Conservation (phyloP, 2,797 vertebrate genomes). For the Rhinogobio ventralis region DNA sequence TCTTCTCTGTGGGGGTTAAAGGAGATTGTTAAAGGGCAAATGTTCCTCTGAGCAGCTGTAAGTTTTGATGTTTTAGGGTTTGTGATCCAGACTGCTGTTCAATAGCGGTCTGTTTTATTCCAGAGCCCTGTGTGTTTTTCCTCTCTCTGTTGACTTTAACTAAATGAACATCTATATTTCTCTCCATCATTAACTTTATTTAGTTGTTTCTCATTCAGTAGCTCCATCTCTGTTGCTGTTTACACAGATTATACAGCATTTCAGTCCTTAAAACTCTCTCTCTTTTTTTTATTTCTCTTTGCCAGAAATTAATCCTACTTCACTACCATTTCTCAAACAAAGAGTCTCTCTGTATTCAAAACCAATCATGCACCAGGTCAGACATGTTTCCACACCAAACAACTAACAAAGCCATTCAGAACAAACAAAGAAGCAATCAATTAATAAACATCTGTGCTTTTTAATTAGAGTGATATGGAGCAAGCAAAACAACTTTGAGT, state of each 20-base stretch:
- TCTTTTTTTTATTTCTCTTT: constrained; percentile 32
- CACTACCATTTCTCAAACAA: constrained; percentile 9
- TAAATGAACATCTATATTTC: constrained; percentile 25
- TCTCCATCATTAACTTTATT: constrained; percentile 45
- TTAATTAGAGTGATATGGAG: constrained; percentile 4
- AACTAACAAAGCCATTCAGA: constrained; percentile 24
- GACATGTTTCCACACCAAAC: constrained; percentile 20
- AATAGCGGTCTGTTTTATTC: constrained; percentile 49
- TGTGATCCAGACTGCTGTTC: constrained; percentile 26
- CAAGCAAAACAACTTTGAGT: background rate
- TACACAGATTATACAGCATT: constrained; percentile 31
- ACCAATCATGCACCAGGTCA: constrained; percentile 36
- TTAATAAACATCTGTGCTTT: constrained; percentile 31
- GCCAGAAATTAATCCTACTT: constrained; percentile 27
- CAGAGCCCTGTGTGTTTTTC: constrained; percentile 29
- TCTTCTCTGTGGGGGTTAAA: background rate
- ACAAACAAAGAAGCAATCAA: background rate
- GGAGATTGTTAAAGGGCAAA: background rate
- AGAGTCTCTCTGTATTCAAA: constrained; percentile 32
- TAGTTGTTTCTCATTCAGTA: constrained; percentile 37
- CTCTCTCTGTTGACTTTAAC: constrained; percentile 47
- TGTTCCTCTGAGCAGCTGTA: background rate
- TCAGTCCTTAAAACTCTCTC: constrained; percentile 23
- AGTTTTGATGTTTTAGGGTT: constrained; percentile 3
- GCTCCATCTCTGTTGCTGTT: constrained; percentile 31